Base-by-base conservation (phyloP, 2,888 invertebrate species). In the Tiliacea aurago region DNA sequence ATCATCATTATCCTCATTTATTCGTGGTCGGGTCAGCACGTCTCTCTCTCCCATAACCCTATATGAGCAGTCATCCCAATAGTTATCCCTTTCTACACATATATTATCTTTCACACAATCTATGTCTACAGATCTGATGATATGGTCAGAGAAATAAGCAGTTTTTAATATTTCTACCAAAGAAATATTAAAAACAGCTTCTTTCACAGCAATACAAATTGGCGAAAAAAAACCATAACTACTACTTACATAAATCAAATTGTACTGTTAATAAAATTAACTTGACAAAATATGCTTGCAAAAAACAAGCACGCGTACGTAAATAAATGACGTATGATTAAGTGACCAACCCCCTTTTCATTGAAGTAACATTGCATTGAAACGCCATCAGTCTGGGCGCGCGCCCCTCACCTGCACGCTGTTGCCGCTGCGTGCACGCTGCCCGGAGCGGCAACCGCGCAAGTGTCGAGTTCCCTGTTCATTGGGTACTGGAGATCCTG, bases 371-470 rank as follows among this genome's bases (percentile, higher is more conserved):
- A 41, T 58, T 37, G 67, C 18, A 58, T 49, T 2, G n/a, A 33
- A 63, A 56, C 65, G 56, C 51, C 41, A 3, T 28, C 28, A 10
- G 62, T 1, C 72, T 74, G 87, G 86, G 81, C 84, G 82, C 76
- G 76, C 81, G 83, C 86, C 87, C 87, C 80, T 80, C 83, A 86
- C 79, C 83, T 86, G 84, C 73, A 71, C 72, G 78, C 18, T 53
- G 88, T 85, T 88, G 88, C 84, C 88, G 67, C 75, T 86, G 77
- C 80, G 81, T 84, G 87, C 88, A 78, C 79, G 81, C 78, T 41
- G 80, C 70, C 41, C 73, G 51, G 73, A 84, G 76, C 76, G 90
- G 91, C 91, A 91, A 91, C 91, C 83, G 86, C 90, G 70, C 73
- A 70, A 65, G 80, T 81, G 79, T 84, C 79, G 56, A 45, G 77